Evolutionary conservation across 2,888 invertebrate species (phyloP).

Genomic region (Temnothorax rugatulus): DNA sequence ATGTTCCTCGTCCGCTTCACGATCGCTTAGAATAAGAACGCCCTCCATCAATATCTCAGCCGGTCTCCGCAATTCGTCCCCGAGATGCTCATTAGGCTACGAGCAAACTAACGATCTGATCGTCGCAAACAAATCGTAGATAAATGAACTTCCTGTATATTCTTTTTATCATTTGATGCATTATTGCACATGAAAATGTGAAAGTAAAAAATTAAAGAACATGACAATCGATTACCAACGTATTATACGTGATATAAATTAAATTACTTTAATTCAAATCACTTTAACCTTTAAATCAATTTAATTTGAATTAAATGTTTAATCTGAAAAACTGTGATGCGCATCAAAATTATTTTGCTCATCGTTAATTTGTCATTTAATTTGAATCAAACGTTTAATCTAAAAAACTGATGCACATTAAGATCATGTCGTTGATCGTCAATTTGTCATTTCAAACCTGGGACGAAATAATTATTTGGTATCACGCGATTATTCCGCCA

Average conservation of each 20-base stretch:
- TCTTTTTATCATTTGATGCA: background rate
- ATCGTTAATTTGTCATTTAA: background rate
- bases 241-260: background rate
- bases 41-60: conserved; percentile 46
- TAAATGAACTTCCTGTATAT: background rate
- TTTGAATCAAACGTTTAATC: background rate
- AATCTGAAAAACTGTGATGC: too few species aligned
- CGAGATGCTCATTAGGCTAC: conserved; percentile 43
- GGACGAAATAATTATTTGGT: conserved; percentile 43
- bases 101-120: conserved; percentile 24
- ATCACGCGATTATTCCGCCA: background rate
- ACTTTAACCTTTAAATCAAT: too few species aligned
- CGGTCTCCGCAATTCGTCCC: conserved; percentile 42
- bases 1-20: conserved; percentile 49
- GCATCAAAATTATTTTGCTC: too few species aligned
- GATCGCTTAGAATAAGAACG: conserved; percentile 55
- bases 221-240: background rate
- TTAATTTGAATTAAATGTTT: too few species aligned
- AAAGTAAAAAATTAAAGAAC: background rate
- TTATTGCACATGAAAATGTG: background rate
- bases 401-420: background rate
- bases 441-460: background rate
- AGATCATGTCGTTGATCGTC: background rate
- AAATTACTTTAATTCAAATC: too few species aligned
- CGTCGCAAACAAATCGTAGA: conserved; percentile 31